Evolutionary conservation across 2,113 vertebrate species (phyloP).

Genomic region (Willisornis vidua): DNA sequence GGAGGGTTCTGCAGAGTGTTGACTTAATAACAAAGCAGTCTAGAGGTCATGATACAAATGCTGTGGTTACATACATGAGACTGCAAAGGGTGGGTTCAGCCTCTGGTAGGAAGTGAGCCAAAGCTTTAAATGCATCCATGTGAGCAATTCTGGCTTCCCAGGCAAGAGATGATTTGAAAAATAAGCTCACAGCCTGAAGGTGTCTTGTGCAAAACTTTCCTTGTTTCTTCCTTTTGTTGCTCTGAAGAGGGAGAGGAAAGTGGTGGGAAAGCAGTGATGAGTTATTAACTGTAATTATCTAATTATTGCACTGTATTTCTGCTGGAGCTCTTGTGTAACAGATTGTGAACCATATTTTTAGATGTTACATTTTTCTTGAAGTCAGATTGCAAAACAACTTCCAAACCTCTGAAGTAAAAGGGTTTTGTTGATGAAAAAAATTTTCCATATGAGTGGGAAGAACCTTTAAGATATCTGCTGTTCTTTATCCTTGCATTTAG

Average conservation of each 20-base stretch:
- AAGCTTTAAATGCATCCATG: slow-evolving; percentile 4
- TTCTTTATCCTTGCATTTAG: background rate
- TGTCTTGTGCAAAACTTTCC: slow-evolving; percentile 49
- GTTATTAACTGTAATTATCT: slow-evolving; percentile 54
- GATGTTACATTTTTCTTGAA: slow-evolving; percentile 33
- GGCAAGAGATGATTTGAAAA: slow-evolving; percentile 30
- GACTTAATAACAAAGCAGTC: background rate
- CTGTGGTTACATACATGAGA: background rate
- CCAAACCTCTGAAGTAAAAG: slow-evolving; percentile 43
- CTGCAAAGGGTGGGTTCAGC: background rate
- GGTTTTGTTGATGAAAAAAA: slow-evolving; percentile 2
- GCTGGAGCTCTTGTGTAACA: slow-evolving; percentile 49
- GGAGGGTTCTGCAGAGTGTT: background rate
- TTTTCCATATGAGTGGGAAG: background rate
- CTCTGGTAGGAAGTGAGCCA: background rate
- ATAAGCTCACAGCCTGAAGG: slow-evolving; percentile 44
- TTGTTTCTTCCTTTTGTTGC: slow-evolving; percentile 54
- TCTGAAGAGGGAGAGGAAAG: slow-evolving; percentile 32
- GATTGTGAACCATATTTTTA: slow-evolving; percentile 54
- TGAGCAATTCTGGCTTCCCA: slow-evolving; percentile 32
- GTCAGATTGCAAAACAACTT: slow-evolving; percentile 51
- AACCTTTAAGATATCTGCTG: background rate
- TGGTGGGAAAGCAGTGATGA: slow-evolving; percentile 55
- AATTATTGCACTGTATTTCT: slow-evolving; percentile 30
- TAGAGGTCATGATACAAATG: background rate